A percentile compares a stretch with the other conserved stretches of the same genome.
phyloP scores from a whole-genome alignment of 2,888 invertebrate species.

The Lithophane ornitopus region DNA sequence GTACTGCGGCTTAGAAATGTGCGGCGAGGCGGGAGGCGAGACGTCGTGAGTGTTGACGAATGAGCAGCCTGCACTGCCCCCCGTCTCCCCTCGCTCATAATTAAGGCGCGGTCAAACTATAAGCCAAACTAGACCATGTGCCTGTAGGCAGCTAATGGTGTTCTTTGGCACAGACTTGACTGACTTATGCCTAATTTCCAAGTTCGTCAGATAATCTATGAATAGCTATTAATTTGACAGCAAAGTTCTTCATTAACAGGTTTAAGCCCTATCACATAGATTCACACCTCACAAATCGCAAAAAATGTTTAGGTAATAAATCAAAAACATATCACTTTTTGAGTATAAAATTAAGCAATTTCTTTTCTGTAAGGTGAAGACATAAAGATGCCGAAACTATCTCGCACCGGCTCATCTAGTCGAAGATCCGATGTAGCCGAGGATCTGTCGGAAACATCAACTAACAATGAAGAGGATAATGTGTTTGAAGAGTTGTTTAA shows the following conservation, averaged over 20 bases:
- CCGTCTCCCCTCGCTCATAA: no score
- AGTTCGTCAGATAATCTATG: not conserved
- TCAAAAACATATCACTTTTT: not conserved
- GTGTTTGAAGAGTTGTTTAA: slow-evolving; percentile 97
- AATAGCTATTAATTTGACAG: not conserved
- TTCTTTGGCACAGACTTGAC: not conserved
- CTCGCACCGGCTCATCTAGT: slow-evolving; percentile 85
- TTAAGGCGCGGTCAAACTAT: no score
- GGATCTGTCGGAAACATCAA: slow-evolving; percentile 93
- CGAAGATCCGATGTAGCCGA: slow-evolving; percentile 91
- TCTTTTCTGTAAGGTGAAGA: slow-evolving; percentile 80
- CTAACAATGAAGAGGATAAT: slow-evolving; percentile 94
- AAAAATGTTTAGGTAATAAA: not conserved
- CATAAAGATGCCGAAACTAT: slow-evolving; percentile 82
- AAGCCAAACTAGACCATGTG: not conserved
- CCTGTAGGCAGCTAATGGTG: not conserved
- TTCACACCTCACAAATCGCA: not conserved
- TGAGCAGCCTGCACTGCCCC: no score
- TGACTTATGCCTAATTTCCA: not conserved
- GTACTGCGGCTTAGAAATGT: no score
- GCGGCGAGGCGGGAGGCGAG: no score
- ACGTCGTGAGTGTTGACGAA: no score
- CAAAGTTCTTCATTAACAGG: not conserved
- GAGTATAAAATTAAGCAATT: not conserved
- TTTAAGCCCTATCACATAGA: not conserved